phyloP scores from a whole-genome alignment of 2,113 vertebrate genomes.

The Nyctibius bracteatus region DNA sequence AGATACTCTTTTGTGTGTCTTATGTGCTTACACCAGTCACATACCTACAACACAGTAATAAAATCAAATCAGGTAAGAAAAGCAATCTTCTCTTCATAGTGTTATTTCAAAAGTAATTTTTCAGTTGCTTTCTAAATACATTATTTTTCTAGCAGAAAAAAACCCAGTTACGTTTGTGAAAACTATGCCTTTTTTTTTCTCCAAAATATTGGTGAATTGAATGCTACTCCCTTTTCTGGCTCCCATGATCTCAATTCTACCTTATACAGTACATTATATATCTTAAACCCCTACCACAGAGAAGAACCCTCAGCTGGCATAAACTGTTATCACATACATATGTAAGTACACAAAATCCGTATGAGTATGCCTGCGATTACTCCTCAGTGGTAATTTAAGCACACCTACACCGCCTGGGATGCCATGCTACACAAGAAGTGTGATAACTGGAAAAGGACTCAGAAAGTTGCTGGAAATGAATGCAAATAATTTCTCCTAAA shows the following conservation, averaged over 20 bases:
- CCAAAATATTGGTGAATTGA: neutral
- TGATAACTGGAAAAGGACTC: neutral
- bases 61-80: slow-evolving; percentile 75
- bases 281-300: neutral
- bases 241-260: neutral
- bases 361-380: neutral
- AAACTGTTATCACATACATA: neutral
- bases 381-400: neutral
- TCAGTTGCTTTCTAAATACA: slow-evolving; percentile 48
- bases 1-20: slow-evolving; percentile 99
- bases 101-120: slow-evolving; percentile 55
- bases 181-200: neutral
- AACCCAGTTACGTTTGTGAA: neutral
- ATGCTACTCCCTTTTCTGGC: neutral
- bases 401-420: neutral
- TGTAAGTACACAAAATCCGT: neutral
- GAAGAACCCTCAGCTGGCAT: neutral
- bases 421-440: neutral
- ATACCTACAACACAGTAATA: slow-evolving; percentile 89
- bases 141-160: slow-evolving; percentile 24
- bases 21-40: slow-evolving; percentile 99
- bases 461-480: neutral
- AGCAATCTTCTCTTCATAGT: slow-evolving; percentile 60
- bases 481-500: neutral
- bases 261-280: neutral